Evolutionary conservation across 2,888 invertebrate species (phyloP).

Genomic region (Timema cristinae): DNA sequence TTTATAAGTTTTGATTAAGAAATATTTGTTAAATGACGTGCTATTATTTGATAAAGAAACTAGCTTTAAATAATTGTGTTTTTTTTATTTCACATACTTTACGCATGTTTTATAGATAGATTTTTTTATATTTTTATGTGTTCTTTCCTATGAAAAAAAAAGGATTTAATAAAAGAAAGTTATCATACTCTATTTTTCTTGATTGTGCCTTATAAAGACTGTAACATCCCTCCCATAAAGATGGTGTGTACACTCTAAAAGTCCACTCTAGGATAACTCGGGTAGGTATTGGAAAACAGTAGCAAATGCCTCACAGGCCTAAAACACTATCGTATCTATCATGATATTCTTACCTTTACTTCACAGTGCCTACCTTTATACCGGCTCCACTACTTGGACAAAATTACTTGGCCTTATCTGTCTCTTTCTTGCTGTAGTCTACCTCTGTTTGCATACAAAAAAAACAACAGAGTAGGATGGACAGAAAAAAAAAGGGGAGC

Average conservation of each 20-base stretch:
- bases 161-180: no score
- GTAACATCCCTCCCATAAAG: conserved; percentile 17
- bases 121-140: no score
- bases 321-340: conserved; percentile 29
- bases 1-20: no score
- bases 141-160: no score
- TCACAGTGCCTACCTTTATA: conserved; percentile 17
- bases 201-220: no score
- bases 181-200: no score
- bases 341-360: conserved; percentile 17
- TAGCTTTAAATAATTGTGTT: no score
- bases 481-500: background rate
- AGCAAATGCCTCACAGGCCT: conserved; percentile 25
- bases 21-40: no score
- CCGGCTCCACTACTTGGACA: conserved; percentile 15
- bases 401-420: conserved; percentile 21
- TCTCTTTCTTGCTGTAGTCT: conserved; percentile 18
- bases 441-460: conserved; percentile 19
- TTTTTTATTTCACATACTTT: no score
- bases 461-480: conserved; percentile 15
- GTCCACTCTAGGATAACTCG: background rate
- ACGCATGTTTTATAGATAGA: no score
- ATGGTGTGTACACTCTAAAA: conserved; percentile 18
- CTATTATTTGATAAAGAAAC: no score
- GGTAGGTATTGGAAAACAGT: conserved; percentile 27